Percentiles rank a stretch among this genome's conserved stretches.
phyloP scores from a whole-genome alignment of 1,140 invertebrate species.

The Portunus trituberculatus region DNA sequence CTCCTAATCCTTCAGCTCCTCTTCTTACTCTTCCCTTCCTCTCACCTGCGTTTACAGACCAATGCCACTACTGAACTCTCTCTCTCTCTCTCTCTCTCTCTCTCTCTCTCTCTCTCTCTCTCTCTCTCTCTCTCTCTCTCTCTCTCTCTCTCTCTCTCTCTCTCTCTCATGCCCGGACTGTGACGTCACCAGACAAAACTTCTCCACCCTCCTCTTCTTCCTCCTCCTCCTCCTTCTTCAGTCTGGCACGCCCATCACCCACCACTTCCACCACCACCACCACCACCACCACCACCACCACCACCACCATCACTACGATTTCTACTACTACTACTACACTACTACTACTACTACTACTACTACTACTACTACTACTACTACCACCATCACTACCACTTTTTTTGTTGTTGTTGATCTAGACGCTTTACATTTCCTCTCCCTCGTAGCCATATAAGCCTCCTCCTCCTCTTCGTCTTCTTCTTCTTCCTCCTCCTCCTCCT shows the following conservation, averaged over 20 bases:
- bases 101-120: too few relatives aligned
- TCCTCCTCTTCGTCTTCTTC: not conserved
- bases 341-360: not conserved
- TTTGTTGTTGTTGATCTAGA: not conserved
- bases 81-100: too few relatives aligned
- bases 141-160: not conserved
- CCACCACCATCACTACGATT: not conserved
- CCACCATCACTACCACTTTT: not conserved
- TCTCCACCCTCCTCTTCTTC: not conserved
- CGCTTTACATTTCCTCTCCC: not conserved
- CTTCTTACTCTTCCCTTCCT: not conserved
- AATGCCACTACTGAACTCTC: too few relatives aligned
- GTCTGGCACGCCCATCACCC: slow-evolving; percentile 9
- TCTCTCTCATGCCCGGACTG: not conserved
- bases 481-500: not conserved
- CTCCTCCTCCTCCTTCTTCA: not conserved
- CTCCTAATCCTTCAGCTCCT: too few relatives aligned
- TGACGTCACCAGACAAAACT: not conserved
- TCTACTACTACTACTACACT: too few relatives aligned
- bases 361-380: not conserved
- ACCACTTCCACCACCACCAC: not conserved
- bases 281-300: not conserved
- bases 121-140: slow-evolving; percentile 32
- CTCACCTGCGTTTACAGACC: not conserved
- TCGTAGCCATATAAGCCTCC: not conserved